These are phyloP conservation scores for Gasterosteus aculeatus DNA, from an alignment of 2,113 vertebrate genomes.

Conservation along the genomic window DNA sequence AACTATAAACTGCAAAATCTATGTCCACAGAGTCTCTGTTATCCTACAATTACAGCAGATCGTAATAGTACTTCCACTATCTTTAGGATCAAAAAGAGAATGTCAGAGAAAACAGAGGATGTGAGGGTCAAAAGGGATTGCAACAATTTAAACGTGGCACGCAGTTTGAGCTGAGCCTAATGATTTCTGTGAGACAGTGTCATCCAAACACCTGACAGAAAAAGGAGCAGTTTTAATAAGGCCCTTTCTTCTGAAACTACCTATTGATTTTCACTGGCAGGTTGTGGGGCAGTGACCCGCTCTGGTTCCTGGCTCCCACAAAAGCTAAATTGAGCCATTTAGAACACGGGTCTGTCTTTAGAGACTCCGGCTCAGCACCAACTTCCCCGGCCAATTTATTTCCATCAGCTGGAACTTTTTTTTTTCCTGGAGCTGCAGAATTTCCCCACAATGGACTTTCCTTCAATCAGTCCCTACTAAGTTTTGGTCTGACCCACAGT, in stretches of 20 bases:
- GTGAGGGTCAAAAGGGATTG: slow-evolving; percentile 70
- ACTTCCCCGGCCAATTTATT: slow-evolving; percentile 74
- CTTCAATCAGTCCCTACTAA: slow-evolving; percentile 36
- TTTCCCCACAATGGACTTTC: slow-evolving; percentile 59
- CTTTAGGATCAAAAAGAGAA: slow-evolving; percentile 55
- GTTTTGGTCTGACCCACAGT: slow-evolving; percentile 42
- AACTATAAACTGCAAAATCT: slow-evolving; percentile 10
- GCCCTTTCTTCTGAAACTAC: slow-evolving; percentile 81
- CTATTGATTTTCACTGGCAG: slow-evolving; percentile 83
- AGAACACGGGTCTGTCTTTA: slow-evolving; percentile 73
- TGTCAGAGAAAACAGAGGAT: slow-evolving; percentile 54
- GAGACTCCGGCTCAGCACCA: slow-evolving; percentile 67
- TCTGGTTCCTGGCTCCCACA: slow-evolving; percentile 65
- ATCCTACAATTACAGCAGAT: slow-evolving; percentile 33
- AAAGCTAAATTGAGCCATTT: slow-evolving; percentile 84
- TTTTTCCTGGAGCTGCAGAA: slow-evolving; percentile 52
- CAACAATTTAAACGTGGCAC: slow-evolving; percentile 66
- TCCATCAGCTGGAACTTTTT: slow-evolving; percentile 77
- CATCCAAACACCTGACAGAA: slow-evolving; percentile 73
- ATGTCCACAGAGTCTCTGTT: slow-evolving; percentile 20
- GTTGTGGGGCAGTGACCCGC: slow-evolving; percentile 71
- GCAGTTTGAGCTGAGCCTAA: slow-evolving; percentile 66
- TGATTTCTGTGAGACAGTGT: slow-evolving; percentile 75
- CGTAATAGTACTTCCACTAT: slow-evolving; percentile 45
- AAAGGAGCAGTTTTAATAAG: slow-evolving; percentile 78